Evolutionary conservation across 2,888 invertebrate genomes (phyloP), one percentile per base, ranked within the genome.

Genomic region (Eristalis arbustorum): DNA sequence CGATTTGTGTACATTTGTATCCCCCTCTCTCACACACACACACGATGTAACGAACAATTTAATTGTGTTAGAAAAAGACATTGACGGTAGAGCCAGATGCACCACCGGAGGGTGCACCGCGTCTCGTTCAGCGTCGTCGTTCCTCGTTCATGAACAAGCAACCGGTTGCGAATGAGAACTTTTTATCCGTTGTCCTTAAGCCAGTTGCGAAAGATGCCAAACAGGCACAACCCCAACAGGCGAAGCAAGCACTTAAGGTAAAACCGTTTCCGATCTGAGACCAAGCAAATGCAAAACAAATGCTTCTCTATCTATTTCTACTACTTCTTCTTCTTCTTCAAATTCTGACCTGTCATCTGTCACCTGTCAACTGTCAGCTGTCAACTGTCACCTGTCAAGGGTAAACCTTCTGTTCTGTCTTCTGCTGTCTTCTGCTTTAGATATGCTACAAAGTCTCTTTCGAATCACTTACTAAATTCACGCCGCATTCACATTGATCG

Each of bases 151-250:
- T 94, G 90, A 91, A 92, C 90, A 91, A 93, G 91, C 90, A 92
- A 89, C 93, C 93, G 88, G 91, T 93, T 89, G 92, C 93, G 91
- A 91, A 93, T 90, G 95, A 94, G 91, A 94, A 93, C 90, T 95
- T 95, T 92, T 92, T 94, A 90, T 93, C 93, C 88, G 92, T 95
- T 89, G 94, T 95, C 91, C 94, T 95, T 90, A 95, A 95, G 92
- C 95, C 95, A 67, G 94, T 95, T 84, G 93, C 94, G 88, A 90
- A 91, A 88, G 93, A 92, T 89, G 89, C 91, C 63, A 90, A 91
- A 89, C 92, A 92, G 89, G 92, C 92, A 85, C 90, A 88, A 84
- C 90, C 91, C 40, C 91, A 92, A 88, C 91, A 91, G 88, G 91
- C 91, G 28, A 91, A 90, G 77, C 89, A 90, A 78, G 89, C 91